Evolutionary conservation across 2,888 invertebrate genomes (phyloP).

Genomic region (Liopterus haemorrhoidalis): DNA sequence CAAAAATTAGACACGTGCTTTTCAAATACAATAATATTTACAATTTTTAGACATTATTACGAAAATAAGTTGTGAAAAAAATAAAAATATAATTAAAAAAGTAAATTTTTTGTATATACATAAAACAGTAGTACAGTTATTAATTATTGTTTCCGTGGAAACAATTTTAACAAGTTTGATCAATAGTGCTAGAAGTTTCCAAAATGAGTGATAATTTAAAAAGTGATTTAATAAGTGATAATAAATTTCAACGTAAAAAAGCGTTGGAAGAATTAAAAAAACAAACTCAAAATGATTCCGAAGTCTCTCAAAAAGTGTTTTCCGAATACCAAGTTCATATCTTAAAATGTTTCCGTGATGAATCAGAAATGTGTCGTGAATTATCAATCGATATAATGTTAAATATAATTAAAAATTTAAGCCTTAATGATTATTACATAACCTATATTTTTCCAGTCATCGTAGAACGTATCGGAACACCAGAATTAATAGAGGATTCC

Average conservation of each 20-base stretch:
- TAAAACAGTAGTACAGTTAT: not conserved
- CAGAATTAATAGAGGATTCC: constrained; percentile 63
- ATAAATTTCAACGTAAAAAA: constrained; percentile 53
- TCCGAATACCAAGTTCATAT: constrained; percentile 46
- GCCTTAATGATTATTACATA: constrained; percentile 65
- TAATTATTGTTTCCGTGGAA: constrained; percentile 31
- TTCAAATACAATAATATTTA: too few species aligned
- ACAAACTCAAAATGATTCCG: constrained; percentile 44
- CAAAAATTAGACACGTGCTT: too few species aligned
- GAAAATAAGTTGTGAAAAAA: too few species aligned
- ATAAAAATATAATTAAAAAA: too few species aligned
- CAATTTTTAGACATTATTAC: too few species aligned
- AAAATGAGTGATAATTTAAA: too few species aligned
- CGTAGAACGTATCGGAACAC: constrained; percentile 68
- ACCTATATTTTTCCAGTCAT: constrained; percentile 70
- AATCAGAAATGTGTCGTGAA: constrained; percentile 60
- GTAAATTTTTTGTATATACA: too few species aligned
- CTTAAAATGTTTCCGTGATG: constrained; percentile 50
- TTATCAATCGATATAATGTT: constrained; percentile 51
- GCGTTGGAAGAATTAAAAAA: constrained; percentile 52
- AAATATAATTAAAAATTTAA: constrained; percentile 53
- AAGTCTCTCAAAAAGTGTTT: constrained; percentile 43
- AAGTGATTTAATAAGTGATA: constrained; percentile 52
- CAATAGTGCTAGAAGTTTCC: too few species aligned
- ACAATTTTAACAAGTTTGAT: too few species aligned